Evolutionary conservation across 2,797 vertebrate species (phyloP), one percentile per base, ranked within the genome.

Genomic region (Gymnodraco acuticeps): DNA sequence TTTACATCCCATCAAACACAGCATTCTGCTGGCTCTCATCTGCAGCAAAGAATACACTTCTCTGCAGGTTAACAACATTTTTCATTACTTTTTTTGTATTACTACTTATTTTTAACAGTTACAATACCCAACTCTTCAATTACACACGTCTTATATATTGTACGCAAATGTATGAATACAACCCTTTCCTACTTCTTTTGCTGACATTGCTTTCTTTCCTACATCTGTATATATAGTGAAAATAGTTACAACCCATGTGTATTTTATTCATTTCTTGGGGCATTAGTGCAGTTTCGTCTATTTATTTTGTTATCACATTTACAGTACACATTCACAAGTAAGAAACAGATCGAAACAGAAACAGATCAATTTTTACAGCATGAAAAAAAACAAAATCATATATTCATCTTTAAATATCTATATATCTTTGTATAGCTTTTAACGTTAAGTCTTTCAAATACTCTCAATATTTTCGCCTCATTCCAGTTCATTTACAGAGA

Each of bases 341-440:
- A 82, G 76, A 87, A 77, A 86, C 81, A 78, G 77, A 82, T 65
- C 76, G 64, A 85, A 79, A 87, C 75, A 38, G 62, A 43, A 58
- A 86, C 66, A 82, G 90, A 89, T 83, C 87, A 70, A 75, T 83
- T 88, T 93, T 80, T 93, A 93, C 91, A 93, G 78, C 87, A 91
- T 77, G 72, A 45, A 80, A 73, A 86, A 86, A 84, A 87, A 83
- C 55, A 58, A 70, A 88, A 89, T 82, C 46, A 88, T 65, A 73
- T 41, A 75, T 48, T 85, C 70, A 77, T 89, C 64, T 89, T 88
- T 91, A 91, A 92, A 92, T 93, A 91, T 87, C 74, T 88, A 67
- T 88, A 83, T 82, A 88, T 86, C 33, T 79, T 70, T 73, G 59
- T 83, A 83, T 69, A 87, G 59, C 90, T 87, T 87, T 83, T 59